Evolutionary conservation across 37 sponge, comb jelly and placozoan genomes (phyloP), one percentile per base, ranked within the genome.

Genomic region (Lycopodina hypogea): DNA sequence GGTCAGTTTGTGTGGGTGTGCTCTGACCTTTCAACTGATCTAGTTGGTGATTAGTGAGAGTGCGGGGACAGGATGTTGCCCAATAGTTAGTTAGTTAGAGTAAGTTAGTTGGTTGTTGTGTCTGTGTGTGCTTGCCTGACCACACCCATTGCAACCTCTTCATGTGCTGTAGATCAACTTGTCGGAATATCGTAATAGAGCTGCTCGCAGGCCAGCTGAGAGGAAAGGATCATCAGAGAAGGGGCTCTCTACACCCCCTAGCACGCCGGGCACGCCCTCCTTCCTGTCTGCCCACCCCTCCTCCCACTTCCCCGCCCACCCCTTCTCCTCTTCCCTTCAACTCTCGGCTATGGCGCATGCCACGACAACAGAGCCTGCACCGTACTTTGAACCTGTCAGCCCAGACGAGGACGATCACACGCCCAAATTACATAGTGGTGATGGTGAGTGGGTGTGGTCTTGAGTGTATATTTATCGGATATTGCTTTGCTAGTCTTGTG

Each of bases 161-260:
- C n/a, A n/a, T 4, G 9, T 24, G 17, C 34, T 65, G 17, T 11
- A 88, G 88, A 78, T 90, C 29, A 74, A 76, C 58, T 56, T 90
- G 36, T 34, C 33, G 39, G 90, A 90, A 62, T 90, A 90, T 56
- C 81, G 81, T 4, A 90, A 68, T 37, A 58, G 90, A 33, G 69
- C 71, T 34, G 69, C 71, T 23, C 50, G 67, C 0, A 83, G 74
- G 55, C 75, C 80, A 22, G 37, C 79, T 23, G 89, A 74, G 21
- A 76, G 40, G 38, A 67, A 74, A 41, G 29, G 56, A 51, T 35
- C 60, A 59, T 35, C 78, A 32, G 34, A 52, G 11, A 65, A 52
- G 12, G 19, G 33, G 40, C 36, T 77, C 53, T 55, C 84, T 28
- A 42, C 77, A 33, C 59, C 77, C 26, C n/a, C 76, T 68, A 68